Evolutionary conservation across 2,797 vertebrate species (phyloP), one percentile per base, ranked within the genome.

Genomic region (Cirrhinus molitorella): DNA sequence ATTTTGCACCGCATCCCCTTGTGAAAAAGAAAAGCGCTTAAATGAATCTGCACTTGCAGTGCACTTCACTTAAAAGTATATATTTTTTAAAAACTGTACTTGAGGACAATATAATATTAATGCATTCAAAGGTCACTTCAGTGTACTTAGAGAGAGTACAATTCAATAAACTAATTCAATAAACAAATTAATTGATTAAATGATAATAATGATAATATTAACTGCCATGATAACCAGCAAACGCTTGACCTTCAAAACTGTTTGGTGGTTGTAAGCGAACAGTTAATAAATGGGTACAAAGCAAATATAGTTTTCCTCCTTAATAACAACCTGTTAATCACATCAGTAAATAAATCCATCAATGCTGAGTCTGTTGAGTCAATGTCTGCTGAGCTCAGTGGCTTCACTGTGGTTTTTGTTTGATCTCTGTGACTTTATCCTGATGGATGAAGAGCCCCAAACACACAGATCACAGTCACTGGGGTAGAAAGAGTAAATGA

Each of bases 401-500:
- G 78, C 40, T 61, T 72, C 37, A 59, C 40, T 45, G 66, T 71
- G 66, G 66, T 53, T 49, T 25, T 70, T 73, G 68, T 81, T 73
- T 73, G 55, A 81, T 82, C 71, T 65, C 59, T 75, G 14, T 13
- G 31, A 79, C 76, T 68, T 79, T 67, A 51, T 79, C 77, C 77
- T 82, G 71, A 81, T 0, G 28, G 79, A 82, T 75, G 80, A 75
- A 82, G 55, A 82, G 43, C 57, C 40, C 31, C 59, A 75, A 74
- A 75, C 71, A 74, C 71, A 75, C 80, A 66, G 67, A 70, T 80
- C 55, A 81, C 79, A 72, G 67, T 81, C 70, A 51, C 57, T 73
- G 68, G 80, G 43, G 57, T 63, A 72, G 70, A 81, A 72, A 81
- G 80, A 73, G 80, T 73, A 81, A 73, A 73, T 73, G 55, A 51